A percentile compares a stretch with the other conserved stretches of the same genome.
phyloP scores from a whole-genome alignment of 2,797 vertebrate genomes.

The Kryptopterus vitreolus region DNA sequence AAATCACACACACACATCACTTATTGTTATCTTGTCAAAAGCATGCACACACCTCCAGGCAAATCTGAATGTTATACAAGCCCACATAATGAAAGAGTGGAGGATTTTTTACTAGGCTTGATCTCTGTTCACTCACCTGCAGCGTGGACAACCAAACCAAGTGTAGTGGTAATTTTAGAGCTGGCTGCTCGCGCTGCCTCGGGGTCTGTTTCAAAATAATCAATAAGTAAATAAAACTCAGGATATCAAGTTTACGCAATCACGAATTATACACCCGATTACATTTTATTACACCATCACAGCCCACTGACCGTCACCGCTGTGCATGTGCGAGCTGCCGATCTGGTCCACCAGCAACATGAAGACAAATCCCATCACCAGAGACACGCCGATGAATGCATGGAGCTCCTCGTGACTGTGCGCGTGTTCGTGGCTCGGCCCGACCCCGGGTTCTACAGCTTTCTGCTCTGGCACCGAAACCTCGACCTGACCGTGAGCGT shows the following conservation, averaged over 20 bases:
- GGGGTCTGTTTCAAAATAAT: slow-evolving; percentile 77
- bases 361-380: slow-evolving; percentile 96
- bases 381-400: slow-evolving; percentile 92
- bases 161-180: slow-evolving; percentile 95
- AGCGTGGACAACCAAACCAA: slow-evolving; percentile 96
- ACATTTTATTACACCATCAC: too few species aligned
- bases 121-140: slow-evolving; percentile 76
- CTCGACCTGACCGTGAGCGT: slow-evolving; percentile 63
- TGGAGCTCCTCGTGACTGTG: slow-evolving; percentile 87
- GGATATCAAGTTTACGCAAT: neutral
- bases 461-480: slow-evolving; percentile 67
- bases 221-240: neutral
- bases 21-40: neutral
- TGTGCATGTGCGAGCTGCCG: slow-evolving; percentile 90
- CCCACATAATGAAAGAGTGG: neutral
- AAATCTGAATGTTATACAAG: neutral
- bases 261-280: neutral
- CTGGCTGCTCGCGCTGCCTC: slow-evolving; percentile 84
- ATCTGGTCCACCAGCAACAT: slow-evolving; percentile 98
- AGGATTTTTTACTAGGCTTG: neutral
- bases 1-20: too few species aligned
- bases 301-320: slow-evolving; percentile 81
- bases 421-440: slow-evolving; percentile 60
- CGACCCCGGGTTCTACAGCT: slow-evolving; percentile 66
- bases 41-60: neutral